These are phyloP conservation scores for Perdita meconis DNA, from an alignment of 2,888 invertebrate genomes.

Conservation along the genomic window DNA sequence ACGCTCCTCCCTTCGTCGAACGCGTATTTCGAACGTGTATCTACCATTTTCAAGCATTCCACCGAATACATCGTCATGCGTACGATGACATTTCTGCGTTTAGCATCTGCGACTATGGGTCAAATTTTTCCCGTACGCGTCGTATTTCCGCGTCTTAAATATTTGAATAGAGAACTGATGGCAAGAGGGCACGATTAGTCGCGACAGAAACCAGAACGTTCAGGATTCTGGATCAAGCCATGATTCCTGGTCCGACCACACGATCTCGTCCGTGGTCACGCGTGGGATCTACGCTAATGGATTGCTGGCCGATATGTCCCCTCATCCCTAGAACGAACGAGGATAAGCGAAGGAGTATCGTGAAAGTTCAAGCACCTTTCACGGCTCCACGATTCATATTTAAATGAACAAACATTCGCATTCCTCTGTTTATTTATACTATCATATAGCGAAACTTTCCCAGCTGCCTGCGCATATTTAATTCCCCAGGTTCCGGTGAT, in stretches of 20 bases:
- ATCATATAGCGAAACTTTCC: neutral
- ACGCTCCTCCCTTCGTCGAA: no score
- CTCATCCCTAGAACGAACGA: conserved; percentile 26
- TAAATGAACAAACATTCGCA: no score
- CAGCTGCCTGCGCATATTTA: neutral
- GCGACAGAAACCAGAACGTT: conserved; percentile 53
- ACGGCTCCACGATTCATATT: conserved; percentile 24
- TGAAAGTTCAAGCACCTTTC: conserved; percentile 56
- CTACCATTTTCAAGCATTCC: no score
- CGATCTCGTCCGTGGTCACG: conserved; percentile 71
- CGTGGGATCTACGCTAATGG: conserved; percentile 71
- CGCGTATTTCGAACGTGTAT: no score
- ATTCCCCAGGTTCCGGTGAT: neutral
- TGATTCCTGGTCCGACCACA: conserved; percentile 69
- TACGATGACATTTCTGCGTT: conserved; percentile 1
- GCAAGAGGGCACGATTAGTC: conserved; percentile 25
- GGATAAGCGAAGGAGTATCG: conserved; percentile 59
- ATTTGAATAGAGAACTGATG: conserved; percentile 32
- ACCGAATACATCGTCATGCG: neutral
- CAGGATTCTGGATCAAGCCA: conserved; percentile 67
- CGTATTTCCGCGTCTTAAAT: conserved; percentile 40
- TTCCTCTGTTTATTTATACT: neutral
- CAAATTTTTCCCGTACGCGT: conserved; percentile 24
- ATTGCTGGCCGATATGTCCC: conserved; percentile 61
- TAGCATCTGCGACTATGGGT: neutral